Conservation (phyloP, 2,113 vertebrate species). For the Bambusicola thoracicus region DNA sequence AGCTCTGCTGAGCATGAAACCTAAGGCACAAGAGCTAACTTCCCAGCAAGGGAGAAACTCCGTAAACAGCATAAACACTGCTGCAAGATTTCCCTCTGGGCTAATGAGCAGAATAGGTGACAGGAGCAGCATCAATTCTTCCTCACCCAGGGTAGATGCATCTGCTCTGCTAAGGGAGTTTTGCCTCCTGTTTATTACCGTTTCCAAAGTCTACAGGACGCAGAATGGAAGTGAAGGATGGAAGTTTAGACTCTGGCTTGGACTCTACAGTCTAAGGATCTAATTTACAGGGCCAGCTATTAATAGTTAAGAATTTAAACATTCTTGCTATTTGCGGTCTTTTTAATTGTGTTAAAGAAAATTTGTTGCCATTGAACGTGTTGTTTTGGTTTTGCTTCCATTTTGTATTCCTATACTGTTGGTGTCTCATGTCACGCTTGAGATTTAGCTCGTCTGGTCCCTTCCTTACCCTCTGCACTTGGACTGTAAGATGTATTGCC, state of each 20-base stretch:
- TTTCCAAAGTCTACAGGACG: background rate
- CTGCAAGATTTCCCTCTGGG: background rate
- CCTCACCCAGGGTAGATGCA: background rate
- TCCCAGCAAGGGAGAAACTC: background rate
- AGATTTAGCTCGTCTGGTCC: background rate
- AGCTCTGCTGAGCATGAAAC: background rate
- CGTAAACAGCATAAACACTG: background rate
- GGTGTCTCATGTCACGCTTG: background rate
- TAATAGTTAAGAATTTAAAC: background rate
- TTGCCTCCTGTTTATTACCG: background rate
- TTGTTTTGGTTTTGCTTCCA: too few relatives aligned
- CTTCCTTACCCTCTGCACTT: background rate
- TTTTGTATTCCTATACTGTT: background rate
- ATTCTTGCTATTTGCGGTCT: background rate
- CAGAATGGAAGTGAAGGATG: background rate
- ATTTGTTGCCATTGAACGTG: fast-evolving
- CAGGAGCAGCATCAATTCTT: background rate
- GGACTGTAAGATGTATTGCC: background rate
- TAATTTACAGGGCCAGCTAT: background rate
- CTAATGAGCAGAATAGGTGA: background rate
- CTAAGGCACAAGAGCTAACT: background rate
- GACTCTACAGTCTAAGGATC: background rate
- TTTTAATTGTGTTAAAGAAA: background rate
- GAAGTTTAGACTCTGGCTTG: background rate
- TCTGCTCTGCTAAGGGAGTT: background rate